Conservation (phyloP, 2,888 invertebrate species). For the Osedax fenrisi region DNA sequence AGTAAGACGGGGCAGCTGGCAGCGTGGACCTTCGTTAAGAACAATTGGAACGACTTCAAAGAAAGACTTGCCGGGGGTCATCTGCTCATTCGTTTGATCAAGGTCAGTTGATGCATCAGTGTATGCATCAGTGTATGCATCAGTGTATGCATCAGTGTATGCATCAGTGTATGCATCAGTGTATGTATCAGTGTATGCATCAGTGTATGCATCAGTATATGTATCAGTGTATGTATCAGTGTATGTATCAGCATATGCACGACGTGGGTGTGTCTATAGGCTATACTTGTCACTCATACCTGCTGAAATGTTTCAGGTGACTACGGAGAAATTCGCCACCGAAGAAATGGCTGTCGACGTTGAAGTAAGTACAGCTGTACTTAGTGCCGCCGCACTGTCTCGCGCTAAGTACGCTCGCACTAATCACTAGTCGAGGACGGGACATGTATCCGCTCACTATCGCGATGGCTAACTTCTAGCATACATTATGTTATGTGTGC, state of each 20-base stretch:
- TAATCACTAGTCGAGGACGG: too few species aligned
- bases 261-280: too few species aligned
- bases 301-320: slow-evolving; percentile 51
- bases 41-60: slow-evolving; percentile 66
- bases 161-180: too few species aligned
- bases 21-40: slow-evolving; percentile 80
- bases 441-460: too few species aligned
- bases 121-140: too few species aligned
- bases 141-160: too few species aligned
- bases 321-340: slow-evolving; percentile 76
- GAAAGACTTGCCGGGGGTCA: slow-evolving; percentile 69
- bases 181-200: too few species aligned
- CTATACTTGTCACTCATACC: slow-evolving; percentile 3
- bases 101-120: slow-evolving; percentile 48
- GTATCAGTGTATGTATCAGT: too few species aligned
- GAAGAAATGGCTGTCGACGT: slow-evolving; percentile 70
- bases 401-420: slow-evolving; percentile 18
- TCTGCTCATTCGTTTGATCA: slow-evolving; percentile 68
- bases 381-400: background rate
- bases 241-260: too few species aligned
- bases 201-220: too few species aligned
- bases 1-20: slow-evolving; percentile 69
- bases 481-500: too few species aligned
- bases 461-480: too few species aligned
- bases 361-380: slow-evolving; percentile 53